A percentile compares a stretch with the other conserved stretches of the same genome.
These are phyloP conservation scores for Scaptomyza flava DNA, from an alignment of 2,888 invertebrate genomes.

Conservation along the genomic window DNA sequence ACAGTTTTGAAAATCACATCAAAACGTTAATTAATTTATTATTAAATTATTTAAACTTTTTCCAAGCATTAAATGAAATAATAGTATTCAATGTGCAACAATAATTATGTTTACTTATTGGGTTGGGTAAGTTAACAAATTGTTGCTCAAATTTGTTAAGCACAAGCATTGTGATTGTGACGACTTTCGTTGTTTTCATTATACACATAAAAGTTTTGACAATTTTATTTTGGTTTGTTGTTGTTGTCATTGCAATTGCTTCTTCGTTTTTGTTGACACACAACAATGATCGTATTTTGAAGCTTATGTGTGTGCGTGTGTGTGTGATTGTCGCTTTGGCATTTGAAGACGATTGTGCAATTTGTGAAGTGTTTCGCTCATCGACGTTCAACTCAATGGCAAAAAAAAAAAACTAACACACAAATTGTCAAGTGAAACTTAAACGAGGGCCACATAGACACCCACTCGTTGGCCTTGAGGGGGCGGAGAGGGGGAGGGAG, in stretches of 20 bases:
- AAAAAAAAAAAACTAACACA: conserved; percentile 17
- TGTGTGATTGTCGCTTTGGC: conserved; percentile 10
- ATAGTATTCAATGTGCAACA: too few relatives aligned
- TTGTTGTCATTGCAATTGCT: conserved; percentile 48
- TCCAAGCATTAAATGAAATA: too few relatives aligned
- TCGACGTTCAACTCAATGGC: conserved; percentile 39
- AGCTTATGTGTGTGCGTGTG: background rate
- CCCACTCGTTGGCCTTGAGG: conserved; percentile 33
- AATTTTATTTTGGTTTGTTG: background rate
- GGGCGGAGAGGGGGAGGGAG: background rate
- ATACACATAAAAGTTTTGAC: conserved; percentile 26
- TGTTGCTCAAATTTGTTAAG: too few relatives aligned
- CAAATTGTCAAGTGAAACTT: conserved; percentile 52
- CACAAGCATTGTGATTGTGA: background rate
- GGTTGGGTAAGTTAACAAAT: too few relatives aligned
- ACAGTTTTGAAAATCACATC: too few relatives aligned
- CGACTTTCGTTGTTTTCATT: conserved; percentile 37
- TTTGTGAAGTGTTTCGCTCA: conserved; percentile 40
- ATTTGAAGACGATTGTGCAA: conserved; percentile 51
- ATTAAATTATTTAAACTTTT: too few relatives aligned
- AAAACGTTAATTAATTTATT: too few relatives aligned
- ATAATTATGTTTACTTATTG: too few relatives aligned
- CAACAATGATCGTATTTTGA: background rate
- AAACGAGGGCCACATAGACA: conserved; percentile 33
- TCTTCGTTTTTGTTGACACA: conserved; percentile 39